Evolutionary conservation across 1,140 invertebrate genomes (phyloP), one percentile per base, ranked within the genome.

Genomic region (Macrostomum lignano): DNA sequence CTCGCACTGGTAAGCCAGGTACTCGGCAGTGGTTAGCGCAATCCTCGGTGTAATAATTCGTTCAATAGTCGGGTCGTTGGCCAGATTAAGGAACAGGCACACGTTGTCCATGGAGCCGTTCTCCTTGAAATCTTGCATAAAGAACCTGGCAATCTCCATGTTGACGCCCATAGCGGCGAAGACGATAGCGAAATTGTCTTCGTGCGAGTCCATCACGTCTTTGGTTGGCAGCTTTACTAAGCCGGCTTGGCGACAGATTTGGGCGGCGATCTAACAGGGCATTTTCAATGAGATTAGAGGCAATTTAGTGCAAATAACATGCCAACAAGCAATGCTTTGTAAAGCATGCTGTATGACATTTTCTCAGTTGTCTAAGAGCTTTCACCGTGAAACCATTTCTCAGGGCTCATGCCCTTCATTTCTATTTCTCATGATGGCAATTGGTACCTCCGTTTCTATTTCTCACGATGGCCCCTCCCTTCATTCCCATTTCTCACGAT

Each of bases 91-190:
- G 67, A 94, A 94, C 25, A 94, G 64, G 55, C 79, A 91, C 48
- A 91, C 82, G 57, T 93, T 93, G 55, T 94, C 84, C 84, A 93
- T 93, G 25, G 81, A 88, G 42, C 84, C 84, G 53, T 93, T 93
- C 60, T 93, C 82, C 58, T 82, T 76, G 45, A 69, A 67, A 51
- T 67, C 67, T 63, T 91, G 79, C 58, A 91, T 93, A 69, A 93
- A 94, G 68, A 93, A 93, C 46, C 82, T 65, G 28, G 84, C 84
- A 21, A 81, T 88, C 62, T 93, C 84, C 79, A 91, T 91, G 66
- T 93, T 93, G 4, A 88, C 79, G 67, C 84, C 84, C 84, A 94
- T 94, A 60, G 84, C 84, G 42, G 84, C 84, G 54, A 94, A 93
- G 23, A 93, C 81, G 43, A 91, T 88, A 49, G 81, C 81, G 51